A percentile compares a stretch with the other conserved stretches of the same genome.
Conservation (phyloP, 92 coral and sea anemone species). For the Paramuricea clavata region DNA sequence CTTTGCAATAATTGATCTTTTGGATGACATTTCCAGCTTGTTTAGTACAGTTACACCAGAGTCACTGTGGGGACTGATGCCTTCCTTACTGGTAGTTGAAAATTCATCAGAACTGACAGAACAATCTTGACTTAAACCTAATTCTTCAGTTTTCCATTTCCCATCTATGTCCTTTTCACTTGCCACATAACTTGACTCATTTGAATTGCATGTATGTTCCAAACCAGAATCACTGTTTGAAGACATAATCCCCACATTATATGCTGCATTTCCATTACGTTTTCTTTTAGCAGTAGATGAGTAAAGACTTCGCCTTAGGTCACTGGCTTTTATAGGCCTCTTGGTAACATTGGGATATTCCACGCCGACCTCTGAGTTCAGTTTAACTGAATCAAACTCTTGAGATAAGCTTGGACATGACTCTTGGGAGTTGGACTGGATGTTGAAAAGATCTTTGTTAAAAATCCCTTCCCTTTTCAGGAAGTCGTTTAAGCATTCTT, state of each 20-base stretch:
- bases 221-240: not conserved
- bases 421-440: slow-evolving; percentile 26
- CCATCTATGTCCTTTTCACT: not conserved
- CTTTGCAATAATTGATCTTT: too few relatives aligned
- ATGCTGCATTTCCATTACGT: not conserved
- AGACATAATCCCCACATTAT: not conserved
- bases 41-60: too few relatives aligned
- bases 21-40: too few relatives aligned
- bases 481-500: slow-evolving; percentile 76
- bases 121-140: not conserved
- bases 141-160: not conserved
- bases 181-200: not conserved
- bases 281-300: slow-evolving; percentile 83
- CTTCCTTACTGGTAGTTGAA: too few relatives aligned
- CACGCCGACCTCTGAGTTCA: slow-evolving; percentile 22
- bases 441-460: slow-evolving; percentile 37
- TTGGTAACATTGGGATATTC: slow-evolving; percentile 27
- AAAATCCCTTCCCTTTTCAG: slow-evolving; percentile 57
- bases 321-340: slow-evolving; percentile 69
- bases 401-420: slow-evolving; percentile 16
- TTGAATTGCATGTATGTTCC: not conserved
- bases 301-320: slow-evolving; percentile 79
- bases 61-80: too few relatives aligned
- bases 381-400: slow-evolving; percentile 36
- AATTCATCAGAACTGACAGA: not conserved